Base-by-base conservation (phyloP, 1,140 invertebrate genomes). In the Dendroctonus ponderosae region DNA sequence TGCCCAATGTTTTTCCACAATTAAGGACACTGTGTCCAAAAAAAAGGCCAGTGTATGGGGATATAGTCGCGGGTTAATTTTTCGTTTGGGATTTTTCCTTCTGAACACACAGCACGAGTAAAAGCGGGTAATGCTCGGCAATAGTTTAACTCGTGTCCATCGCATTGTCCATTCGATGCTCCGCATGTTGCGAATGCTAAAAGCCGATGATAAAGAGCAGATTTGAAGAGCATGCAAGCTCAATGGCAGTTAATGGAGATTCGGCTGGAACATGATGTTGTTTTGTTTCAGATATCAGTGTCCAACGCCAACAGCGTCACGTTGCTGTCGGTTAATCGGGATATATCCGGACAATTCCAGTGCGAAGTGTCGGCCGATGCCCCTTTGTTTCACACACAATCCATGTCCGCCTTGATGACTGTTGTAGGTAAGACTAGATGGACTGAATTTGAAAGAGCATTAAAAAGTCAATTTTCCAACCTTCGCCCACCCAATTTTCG, bases 341-440 rank as follows among this genome's bases (percentile, higher is more conserved):
- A 84, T 5, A 82, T 87, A 43, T 86, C 86, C 48, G 90, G 89
- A 5, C 80, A 80, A 46, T 91, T 90, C 79, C 88, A 87, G 77
- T 91, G 90, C 74, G 89, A 91, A 74, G 87, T 91, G 48, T 88
- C 89, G 0, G 89, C 87, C 3, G 89, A 90, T 73, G 82, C 84
- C 1, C 89, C 89, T 0, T 80, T 84, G 44, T 90, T 89, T 72
- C 87, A 90, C 74, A 90, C 89, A 0, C 82, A 85, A 52, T 83
- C 86, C 66, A 81, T 83, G 63, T 79, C 81, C 7, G 84, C 86
- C 6, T 79, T 77, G 6, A 86, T 91, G 77, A 84, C 84, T 67
- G 87, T 91, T 58, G 87, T 88, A 53, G 88, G 89, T 91, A 78
- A 83, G 87, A 84, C 9, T 5, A n/a, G n/a, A n/a, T n/a, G 44